Conservation (phyloP, 2,797 vertebrate genomes). For the Eupleurogrammus muticus region DNA sequence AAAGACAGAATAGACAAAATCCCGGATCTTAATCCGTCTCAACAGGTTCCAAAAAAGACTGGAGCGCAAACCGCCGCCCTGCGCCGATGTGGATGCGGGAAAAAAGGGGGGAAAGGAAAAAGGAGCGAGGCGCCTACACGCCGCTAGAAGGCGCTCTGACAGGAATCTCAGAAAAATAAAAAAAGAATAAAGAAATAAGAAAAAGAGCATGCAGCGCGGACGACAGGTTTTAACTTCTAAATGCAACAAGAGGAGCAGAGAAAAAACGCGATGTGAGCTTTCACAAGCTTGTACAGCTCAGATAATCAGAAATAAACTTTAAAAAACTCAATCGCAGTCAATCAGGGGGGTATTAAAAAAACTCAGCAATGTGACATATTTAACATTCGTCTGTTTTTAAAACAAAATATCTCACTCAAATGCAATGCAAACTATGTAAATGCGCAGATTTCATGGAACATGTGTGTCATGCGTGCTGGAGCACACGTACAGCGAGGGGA, state of each 20-base stretch:
- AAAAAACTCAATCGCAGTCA: background rate
- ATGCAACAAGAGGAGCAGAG: background rate
- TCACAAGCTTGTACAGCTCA: background rate
- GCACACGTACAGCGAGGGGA: slow-evolving; percentile 43
- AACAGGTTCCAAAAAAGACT: background rate
- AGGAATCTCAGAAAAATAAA: too few relatives aligned
- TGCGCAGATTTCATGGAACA: background rate
- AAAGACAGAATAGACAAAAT: background rate
- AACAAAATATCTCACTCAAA: background rate
- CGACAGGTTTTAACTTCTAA: background rate
- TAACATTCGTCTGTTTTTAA: too few relatives aligned
- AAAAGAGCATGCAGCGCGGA: slow-evolving; percentile 29
- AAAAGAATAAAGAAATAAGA: too few relatives aligned
- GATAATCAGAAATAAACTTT: background rate
- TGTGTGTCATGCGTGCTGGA: slow-evolving; percentile 13
- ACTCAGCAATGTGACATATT: too few relatives aligned
- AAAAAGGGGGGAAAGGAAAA: background rate
- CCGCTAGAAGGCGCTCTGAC: slow-evolving; percentile 49
- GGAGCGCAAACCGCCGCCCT: slow-evolving; percentile 14
- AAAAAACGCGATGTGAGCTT: background rate
- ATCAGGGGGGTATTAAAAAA: background rate
- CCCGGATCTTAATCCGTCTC: background rate
- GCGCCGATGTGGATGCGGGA: slow-evolving; percentile 22
- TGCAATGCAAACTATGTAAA: background rate
- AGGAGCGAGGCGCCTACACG: background rate